These are phyloP conservation scores for Endotricha flammealis DNA, from an alignment of 2,888 invertebrate genomes.

Conservation along the genomic window DNA sequence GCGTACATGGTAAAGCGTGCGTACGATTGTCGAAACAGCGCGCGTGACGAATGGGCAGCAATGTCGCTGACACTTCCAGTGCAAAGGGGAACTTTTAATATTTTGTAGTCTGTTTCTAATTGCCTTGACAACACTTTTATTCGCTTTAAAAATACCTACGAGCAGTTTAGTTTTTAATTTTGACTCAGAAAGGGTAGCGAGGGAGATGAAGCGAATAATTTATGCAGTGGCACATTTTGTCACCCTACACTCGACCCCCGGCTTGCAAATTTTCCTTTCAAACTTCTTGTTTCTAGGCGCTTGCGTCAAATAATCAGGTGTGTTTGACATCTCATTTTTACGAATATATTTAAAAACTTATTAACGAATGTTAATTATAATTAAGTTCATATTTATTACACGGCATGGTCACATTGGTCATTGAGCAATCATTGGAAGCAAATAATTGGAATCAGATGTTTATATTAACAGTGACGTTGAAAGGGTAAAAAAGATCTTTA, in stretches of 20 bases:
- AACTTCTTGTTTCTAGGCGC: constrained; percentile 1
- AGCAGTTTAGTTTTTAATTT: constrained; percentile 40
- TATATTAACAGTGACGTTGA: no score
- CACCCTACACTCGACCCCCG: constrained; percentile 9
- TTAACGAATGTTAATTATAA: no score
- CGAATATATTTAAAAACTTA: no score
- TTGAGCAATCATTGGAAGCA: no score
- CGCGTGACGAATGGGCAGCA: constrained; percentile 45
- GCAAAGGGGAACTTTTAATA: constrained; percentile 58
- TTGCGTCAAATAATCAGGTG: constrained; percentile 3
- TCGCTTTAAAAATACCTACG: constrained; percentile 35
- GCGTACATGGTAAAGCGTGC: constrained; percentile 30
- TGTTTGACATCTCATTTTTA: neutral
- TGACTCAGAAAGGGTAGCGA: constrained; percentile 28
- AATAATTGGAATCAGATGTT: no score
- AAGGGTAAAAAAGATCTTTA: no score
- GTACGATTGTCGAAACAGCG: constrained; percentile 34
- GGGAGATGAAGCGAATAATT: constrained; percentile 20
- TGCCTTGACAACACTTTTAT: constrained; percentile 42
- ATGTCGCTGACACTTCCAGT: constrained; percentile 41
- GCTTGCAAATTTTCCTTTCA: constrained; percentile 4
- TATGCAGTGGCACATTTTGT: constrained; percentile 28
- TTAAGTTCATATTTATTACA: no score
- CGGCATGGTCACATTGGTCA: no score
- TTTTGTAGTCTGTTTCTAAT: constrained; percentile 64